Evolutionary conservation across 2,888 invertebrate species (phyloP), one percentile per base, ranked within the genome.

Genomic region (Ornithoptera alexandrae): DNA sequence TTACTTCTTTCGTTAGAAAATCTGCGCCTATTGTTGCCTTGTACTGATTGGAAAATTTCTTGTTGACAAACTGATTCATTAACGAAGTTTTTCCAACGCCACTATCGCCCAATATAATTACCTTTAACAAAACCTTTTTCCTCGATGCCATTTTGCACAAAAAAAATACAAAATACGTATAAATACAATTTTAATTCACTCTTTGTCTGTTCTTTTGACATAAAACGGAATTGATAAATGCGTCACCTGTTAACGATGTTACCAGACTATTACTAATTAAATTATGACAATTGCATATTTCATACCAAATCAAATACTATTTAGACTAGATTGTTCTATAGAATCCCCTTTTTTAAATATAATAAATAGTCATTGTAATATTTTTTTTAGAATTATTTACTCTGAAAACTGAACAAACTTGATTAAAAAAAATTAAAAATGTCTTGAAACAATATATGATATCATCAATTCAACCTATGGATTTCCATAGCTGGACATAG

Each of bases 11-110:
- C 80, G 99, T 99, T 81, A 99, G 95, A 92, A 99, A 99, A 94
- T 99, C 99, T 76, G 99, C 99, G 75, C 99, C 99, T 91, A 99
- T 99, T 76, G 99, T 99, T 73, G 99, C 99, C 93, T 99, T 99
- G 94, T 99, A 99, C 93, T 99, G 99, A 93, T 99, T 99, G 83
- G 98, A 98, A 94, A 99, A 99, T 92, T 99, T 98, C 90, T 98
- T 98, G 93, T 98, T 99, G 79, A 99, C 99, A 94, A 99, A 99
- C 92, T 99, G 99, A 93, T 99, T 99, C 99, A 99, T 99, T 68
- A 99, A 93, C 39, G 99, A 99, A 61, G 99, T 99, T 91, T 99
- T 99, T 59, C 99, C 99, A 73, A 99, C 99, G 79, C 99, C 98
- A 77, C 98, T 98, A 86, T 99, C 99, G 62, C 99, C 99, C 80